Conservation (phyloP, 2,797 vertebrate species). For the Ctenopoma kingsleyae region DNA sequence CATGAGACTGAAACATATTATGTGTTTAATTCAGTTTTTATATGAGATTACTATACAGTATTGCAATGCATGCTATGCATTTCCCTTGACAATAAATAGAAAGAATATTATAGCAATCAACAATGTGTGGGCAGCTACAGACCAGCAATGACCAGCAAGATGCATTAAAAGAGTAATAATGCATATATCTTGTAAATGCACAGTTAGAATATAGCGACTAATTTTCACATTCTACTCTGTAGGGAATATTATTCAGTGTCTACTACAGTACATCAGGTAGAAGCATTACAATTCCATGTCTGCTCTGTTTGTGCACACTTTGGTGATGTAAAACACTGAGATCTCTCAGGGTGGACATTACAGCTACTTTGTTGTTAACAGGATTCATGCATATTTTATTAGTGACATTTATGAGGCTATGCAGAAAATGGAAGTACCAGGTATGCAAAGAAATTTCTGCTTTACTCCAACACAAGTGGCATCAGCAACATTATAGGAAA, state of each 20-base stretch:
- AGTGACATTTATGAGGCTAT: conserved; percentile 50
- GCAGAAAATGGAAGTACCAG: conserved; percentile 38
- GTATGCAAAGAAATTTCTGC: conserved; percentile 23
- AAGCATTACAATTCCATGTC: conserved; percentile 38
- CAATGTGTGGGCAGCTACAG: conserved; percentile 47
- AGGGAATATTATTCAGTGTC: conserved; percentile 56
- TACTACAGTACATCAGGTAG: conserved; percentile 34
- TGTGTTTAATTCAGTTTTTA: conserved; percentile 36
- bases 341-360: conserved; percentile 38
- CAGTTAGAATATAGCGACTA: conserved; percentile 48
- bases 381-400: conserved; percentile 55
- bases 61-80: conserved; percentile 29
- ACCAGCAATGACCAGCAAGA: conserved; percentile 31
- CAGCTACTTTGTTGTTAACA: conserved; percentile 41
- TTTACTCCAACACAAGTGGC: background rate
- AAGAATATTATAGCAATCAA: conserved; percentile 30
- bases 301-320: conserved; percentile 46
- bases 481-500: background rate
- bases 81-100: conserved; percentile 24
- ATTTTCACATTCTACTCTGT: conserved; percentile 60
- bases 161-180: conserved; percentile 62
- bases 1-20: conserved; percentile 33
- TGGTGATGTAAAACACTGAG: conserved; percentile 44
- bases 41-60: conserved; percentile 21
- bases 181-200: conserved; percentile 70